Percentiles rank a stretch among this genome's conserved stretches.
Evolutionary conservation across 2,797 vertebrate species (phyloP).

Genomic region (Sebastes goodei): DNA sequence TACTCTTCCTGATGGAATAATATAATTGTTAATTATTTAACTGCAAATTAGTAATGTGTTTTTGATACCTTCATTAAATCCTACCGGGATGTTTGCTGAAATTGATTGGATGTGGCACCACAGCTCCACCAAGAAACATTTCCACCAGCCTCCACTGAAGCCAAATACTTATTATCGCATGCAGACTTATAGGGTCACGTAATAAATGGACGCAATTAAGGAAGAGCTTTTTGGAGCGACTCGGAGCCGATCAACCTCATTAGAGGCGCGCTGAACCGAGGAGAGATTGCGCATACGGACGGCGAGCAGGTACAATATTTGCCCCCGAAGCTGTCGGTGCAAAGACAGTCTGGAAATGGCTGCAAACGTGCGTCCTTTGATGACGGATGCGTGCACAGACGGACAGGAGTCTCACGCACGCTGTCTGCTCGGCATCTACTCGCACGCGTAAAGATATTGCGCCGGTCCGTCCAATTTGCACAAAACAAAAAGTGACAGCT

Average conservation of each 20-base stretch:
- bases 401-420: constrained; percentile 42
- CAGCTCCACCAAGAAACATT: no score
- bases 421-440: constrained; percentile 51
- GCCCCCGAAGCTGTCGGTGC: constrained; percentile 56
- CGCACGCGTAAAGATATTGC: constrained; percentile 59
- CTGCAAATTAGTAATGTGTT: no score
- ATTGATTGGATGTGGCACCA: no score
- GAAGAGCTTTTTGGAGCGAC: constrained; percentile 53
- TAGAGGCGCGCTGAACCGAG: constrained; percentile 66
- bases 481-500: constrained; percentile 29
- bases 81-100: no score
- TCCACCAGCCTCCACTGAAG: neutral
- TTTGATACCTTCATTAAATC: no score
- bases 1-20: no score
- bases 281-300: constrained; percentile 39
- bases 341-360: constrained; percentile 52
- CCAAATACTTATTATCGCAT: constrained; percentile 64
- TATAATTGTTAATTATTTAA: no score
- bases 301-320: constrained; percentile 65
- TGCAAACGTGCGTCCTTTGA: neutral
- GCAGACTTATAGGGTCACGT: constrained; percentile 48
- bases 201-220: constrained; percentile 78
- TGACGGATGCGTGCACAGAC: constrained; percentile 44
- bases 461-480: constrained; percentile 32
- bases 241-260: constrained; percentile 68